These are phyloP conservation scores for Pycnonotus jocosus DNA, from an alignment of 2,113 vertebrate genomes.

Conservation along the genomic window DNA sequence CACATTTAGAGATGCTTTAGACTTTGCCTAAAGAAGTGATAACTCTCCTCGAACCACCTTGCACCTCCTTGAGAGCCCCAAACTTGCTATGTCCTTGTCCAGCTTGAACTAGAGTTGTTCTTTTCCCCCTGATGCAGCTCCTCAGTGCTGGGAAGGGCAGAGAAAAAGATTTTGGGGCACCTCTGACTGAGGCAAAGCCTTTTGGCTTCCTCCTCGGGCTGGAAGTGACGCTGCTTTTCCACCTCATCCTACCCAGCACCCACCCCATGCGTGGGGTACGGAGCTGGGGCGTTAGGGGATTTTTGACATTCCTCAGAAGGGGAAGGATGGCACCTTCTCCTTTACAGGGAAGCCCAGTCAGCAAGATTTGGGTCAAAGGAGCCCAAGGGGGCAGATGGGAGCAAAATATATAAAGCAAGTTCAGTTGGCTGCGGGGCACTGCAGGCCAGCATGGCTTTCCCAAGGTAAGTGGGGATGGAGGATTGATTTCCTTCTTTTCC, in stretches of 20 bases:
- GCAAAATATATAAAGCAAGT: neutral
- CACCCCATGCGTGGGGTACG: accelerated
- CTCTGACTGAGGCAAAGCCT: accelerated
- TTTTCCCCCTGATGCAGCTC: accelerated
- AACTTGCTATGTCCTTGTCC: accelerated
- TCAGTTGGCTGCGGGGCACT: neutral
- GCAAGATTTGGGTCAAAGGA: accelerated
- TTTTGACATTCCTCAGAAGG: neutral
- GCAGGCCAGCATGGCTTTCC: neutral
- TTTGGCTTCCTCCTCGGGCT: neutral
- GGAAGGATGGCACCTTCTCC: neutral
- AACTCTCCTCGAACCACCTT: neutral
- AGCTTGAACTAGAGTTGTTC: neutral
- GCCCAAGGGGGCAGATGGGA: accelerated
- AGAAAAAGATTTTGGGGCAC: neutral
- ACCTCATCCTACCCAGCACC: accelerated
- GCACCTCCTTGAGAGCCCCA: neutral
- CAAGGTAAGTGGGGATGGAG: neutral
- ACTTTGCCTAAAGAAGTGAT: neutral
- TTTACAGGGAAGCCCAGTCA: neutral
- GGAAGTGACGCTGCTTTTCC: neutral
- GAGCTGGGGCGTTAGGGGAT: accelerated
- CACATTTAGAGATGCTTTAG: accelerated
- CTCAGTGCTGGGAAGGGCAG: neutral
- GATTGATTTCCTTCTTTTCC: neutral